Percentiles rank a stretch among this genome's conserved stretches.
phyloP scores from a whole-genome alignment of 2,113 vertebrate genomes.

The zebrafish (Danio rerio) region GRCz12tu NC_133192.1:46029501-46030000 shows the following conservation, averaged over 20 bases:
- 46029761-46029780: background rate
- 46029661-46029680: conserved; percentile 93
- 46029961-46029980: background rate
- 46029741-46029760: conserved; percentile 73
- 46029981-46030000: background rate
- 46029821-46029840: background rate
- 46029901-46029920: background rate
- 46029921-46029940: conserved; percentile 22
- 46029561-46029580: no score
- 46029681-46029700: conserved; percentile 96
- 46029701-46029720: conserved; percentile 97
- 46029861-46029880: background rate
- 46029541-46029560: no score
- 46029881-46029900: background rate
- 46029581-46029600: conserved; percentile 87
- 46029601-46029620: conserved; percentile 80
- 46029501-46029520: no score
- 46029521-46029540: no score
- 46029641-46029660: conserved; percentile 88
- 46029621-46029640: conserved; percentile 88
- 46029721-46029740: conserved; percentile 99
- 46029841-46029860: no score
- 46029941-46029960: conserved; percentile 58
- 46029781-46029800: background rate
- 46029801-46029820: background rate